Evolutionary conservation across 30 jellyfish, hydroid and myxozoan genomes (phyloP), one percentile per base, ranked within the genome.

Genomic region (Rhopilema esculentum): DNA sequence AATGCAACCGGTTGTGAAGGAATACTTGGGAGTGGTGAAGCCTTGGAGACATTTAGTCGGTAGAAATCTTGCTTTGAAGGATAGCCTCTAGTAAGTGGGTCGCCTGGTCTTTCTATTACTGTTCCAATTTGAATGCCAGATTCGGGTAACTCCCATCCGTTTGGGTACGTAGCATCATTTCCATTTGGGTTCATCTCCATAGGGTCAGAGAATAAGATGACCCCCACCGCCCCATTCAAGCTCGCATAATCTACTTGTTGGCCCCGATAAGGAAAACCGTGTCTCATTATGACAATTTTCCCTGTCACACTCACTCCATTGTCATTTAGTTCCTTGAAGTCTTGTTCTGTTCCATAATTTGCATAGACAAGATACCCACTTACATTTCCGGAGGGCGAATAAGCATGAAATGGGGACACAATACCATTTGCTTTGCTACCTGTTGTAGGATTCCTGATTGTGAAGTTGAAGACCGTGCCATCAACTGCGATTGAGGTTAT

Each of bases 191-290:
- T 82, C 18, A 66, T 31, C 77, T 91, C 89, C 63, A 70, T 79
- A 1, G 97, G 96, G 69, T 91, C 96, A 16, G 95, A 79, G 66
- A 30, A 91, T 23, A 91, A 49, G 52, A 91, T 40, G 33, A 91
- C 79, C 19, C 89, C 97, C 16, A 49, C 69, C 1, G 97, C 97
- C 19, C 97, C 97, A 53, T 85, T 49, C 25, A 65, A 33, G 21
- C 25, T 33, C 28, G 67, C 77, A 22, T 48, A 24, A 65, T 72
- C 49, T 19, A 82, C 95, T 82, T 92, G 85, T 52, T 89, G 97
- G 29, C 97, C 97, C 86, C 99, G 72, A 86, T 31, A 89, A 52
- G 57, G 66, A 19, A 63, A 31, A 7, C 99, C 99, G 69, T 89
- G 84, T 61, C 94, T 89, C 53, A 80, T 75, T 0, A 94, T 78